phyloP scores from a whole-genome alignment of 1,140 invertebrate genomes.

The Drosophila simulans region DNA sequence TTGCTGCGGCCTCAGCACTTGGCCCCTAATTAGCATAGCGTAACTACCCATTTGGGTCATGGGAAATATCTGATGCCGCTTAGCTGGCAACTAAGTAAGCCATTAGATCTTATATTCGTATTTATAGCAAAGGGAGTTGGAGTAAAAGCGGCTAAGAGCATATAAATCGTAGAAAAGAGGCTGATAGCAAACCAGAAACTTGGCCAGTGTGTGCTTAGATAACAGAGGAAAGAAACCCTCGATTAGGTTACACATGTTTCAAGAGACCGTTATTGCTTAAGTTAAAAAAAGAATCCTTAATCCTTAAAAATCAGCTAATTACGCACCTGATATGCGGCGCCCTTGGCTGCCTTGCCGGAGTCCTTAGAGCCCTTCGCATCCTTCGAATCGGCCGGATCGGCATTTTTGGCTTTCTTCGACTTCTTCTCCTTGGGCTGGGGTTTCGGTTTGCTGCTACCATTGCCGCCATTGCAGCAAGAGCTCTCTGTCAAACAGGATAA shows the following conservation, averaged over 20 bases:
- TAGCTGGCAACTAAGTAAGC: not conserved
- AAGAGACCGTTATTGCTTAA: not conserved
- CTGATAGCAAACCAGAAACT: constrained; percentile 11
- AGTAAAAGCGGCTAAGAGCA: not conserved
- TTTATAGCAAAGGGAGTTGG: not conserved
- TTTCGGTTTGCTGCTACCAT: constrained; percentile 87
- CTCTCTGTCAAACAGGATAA: constrained; percentile 87
- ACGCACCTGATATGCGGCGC: constrained; percentile 87
- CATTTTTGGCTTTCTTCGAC: constrained; percentile 89
- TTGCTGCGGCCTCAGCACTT: constrained; percentile 56
- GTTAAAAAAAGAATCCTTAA: no score
- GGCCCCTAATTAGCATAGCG: constrained; percentile 3
- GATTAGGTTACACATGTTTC: not conserved
- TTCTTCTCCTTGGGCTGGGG: constrained; percentile 90
- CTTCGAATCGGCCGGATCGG: constrained; percentile 85
- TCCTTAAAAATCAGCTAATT: not conserved
- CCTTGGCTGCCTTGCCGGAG: constrained; percentile 86
- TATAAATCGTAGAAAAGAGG: not conserved
- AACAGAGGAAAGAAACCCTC: not conserved
- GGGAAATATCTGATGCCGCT: not conserved
- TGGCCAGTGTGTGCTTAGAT: constrained; percentile 3
- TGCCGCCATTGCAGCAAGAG: constrained; percentile 89
- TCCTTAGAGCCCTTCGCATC: constrained; percentile 86
- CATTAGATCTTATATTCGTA: not conserved
- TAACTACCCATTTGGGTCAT: constrained; percentile 1